Evolutionary conservation across 1,140 invertebrate genomes (phyloP).

Genomic region (Lithobius niger): DNA sequence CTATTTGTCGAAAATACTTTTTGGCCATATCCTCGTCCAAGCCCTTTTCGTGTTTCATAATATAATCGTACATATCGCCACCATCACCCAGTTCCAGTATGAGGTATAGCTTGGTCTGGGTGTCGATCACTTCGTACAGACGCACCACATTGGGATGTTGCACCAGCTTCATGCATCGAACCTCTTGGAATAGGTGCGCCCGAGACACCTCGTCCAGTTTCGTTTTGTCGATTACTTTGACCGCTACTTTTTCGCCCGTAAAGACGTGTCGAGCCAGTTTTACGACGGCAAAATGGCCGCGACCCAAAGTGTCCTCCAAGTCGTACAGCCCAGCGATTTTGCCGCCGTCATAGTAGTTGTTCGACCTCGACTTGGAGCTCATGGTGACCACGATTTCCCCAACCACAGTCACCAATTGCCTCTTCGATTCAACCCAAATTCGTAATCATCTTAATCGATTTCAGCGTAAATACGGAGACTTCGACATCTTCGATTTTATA

Average conservation of each 20-base stretch:
- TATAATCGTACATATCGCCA: slow-evolving; percentile 97
- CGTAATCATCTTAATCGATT: too few species aligned
- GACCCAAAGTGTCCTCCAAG: slow-evolving; percentile 80
- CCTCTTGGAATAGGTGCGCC: slow-evolving; percentile 90
- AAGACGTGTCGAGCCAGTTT: slow-evolving; percentile 97
- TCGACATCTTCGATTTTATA: too few species aligned
- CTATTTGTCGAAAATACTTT: slow-evolving; percentile 89
- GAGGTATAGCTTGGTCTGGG: slow-evolving; percentile 85
- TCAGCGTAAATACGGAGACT: too few species aligned
- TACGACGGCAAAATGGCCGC: slow-evolving; percentile 96
- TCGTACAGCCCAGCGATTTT: slow-evolving; percentile 96
- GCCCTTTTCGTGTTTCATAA: slow-evolving; percentile 72
- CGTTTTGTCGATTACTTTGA: slow-evolving; percentile 88
- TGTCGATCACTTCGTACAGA: slow-evolving; percentile 95
- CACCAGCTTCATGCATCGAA: slow-evolving; percentile 96
- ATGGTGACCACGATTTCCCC: too few species aligned
- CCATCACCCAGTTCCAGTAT: slow-evolving; percentile 97
- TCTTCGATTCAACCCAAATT: too few species aligned
- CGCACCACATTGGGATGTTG: slow-evolving; percentile 97
- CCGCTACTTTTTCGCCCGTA: slow-evolving; percentile 91
- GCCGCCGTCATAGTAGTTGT: slow-evolving; percentile 45
- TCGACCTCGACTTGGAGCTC: slow-evolving; percentile 17
- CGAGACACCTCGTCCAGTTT: slow-evolving; percentile 93
- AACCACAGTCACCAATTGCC: too few species aligned
- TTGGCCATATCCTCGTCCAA: slow-evolving; percentile 56